Base-by-base conservation (phyloP, 2,888 invertebrate species). In the Drosophila quinaria region DNA sequence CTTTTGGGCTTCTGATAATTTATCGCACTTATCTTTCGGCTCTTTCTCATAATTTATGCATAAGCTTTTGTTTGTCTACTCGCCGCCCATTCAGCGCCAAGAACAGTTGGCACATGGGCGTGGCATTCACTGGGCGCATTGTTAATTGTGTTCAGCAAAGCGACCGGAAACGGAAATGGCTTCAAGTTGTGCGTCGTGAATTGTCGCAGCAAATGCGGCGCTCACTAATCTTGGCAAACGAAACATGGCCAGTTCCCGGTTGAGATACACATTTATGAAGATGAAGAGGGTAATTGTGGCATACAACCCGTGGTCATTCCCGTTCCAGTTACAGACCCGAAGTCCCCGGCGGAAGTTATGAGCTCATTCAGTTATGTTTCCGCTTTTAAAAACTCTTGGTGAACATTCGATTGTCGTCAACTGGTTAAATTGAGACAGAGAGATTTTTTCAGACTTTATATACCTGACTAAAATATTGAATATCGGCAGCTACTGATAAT, bases 1-100 rank as follows among this genome's bases (percentile, higher is more conserved):
- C 56, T 55, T 59, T 42, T 59, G 66, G 51, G 65, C 74, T 70
- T 70, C 13, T 76, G 86, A 89, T 87, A 89, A 89, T 89, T 89
- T 89, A 89, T 89, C 80, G 84, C 89, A 82, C 63, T 86, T 87
- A 89, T 89, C 89, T 87, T 81, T 74, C 62, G 67, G 42, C 62
- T 29, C 67, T 68, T 78, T 25, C 73, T 79, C 76, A 86, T 88
- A 88, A 89, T 84, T 88, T 88, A 88, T 87, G 84, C 82, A 86
- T 80, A 72, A 69, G 80, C 85, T 75, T 84, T 85, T 85, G 84
- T 84, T 69, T 52, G 37, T 37, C 37, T 25, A 15, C n/a, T n/a
- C 37, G 3, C 13, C 41, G 42, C 19, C 42, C 22, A 22, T 19
- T 6, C 19, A 5, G 19, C 42, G 11, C 11, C 19, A 19, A 22